A percentile compares a stretch with the other conserved stretches of the same genome.
Conservation (phyloP, 2,888 invertebrate genomes). For the Acanthoscelides obtectus region DNA sequence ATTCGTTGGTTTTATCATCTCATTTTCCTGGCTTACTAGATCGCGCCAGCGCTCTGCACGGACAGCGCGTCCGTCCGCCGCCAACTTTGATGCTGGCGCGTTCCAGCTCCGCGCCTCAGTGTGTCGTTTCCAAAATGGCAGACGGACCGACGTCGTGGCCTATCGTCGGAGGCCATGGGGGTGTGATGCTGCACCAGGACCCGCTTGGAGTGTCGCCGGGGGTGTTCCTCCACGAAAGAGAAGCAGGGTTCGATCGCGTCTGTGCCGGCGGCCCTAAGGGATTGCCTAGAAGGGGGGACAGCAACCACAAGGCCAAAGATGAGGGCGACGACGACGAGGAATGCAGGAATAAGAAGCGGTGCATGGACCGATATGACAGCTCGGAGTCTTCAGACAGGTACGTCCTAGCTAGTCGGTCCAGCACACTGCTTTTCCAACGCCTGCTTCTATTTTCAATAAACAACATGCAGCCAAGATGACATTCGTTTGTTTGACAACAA, state of each 20-base stretch:
- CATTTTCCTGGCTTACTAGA: too few relatives aligned
- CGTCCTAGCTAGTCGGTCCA: slow-evolving; percentile 6
- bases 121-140: slow-evolving; percentile 73
- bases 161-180: not conserved
- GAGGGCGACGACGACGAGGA: slow-evolving; percentile 40
- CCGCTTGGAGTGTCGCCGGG: slow-evolving; percentile 41
- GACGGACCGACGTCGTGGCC: slow-evolving; percentile 53
- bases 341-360: slow-evolving; percentile 77
- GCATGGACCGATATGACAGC: slow-evolving; percentile 88
- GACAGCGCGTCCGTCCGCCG: too few relatives aligned
- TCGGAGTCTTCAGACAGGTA: slow-evolving; percentile 93
- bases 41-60: slow-evolving; percentile 17
- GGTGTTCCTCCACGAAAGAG: slow-evolving; percentile 3
- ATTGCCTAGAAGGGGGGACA: not conserved
- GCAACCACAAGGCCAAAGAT: not conserved
- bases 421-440: not conserved
- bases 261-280: not conserved
- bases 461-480: not conserved
- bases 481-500: not conserved
- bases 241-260: not conserved
- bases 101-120: slow-evolving; percentile 43
- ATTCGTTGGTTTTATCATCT: too few relatives aligned
- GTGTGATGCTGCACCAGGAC: not conserved
- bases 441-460: too few relatives aligned
- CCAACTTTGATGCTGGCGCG: not conserved